Base-by-base conservation (phyloP, 2,888 invertebrate genomes). In the Eupithecia tripunctaria region DNA sequence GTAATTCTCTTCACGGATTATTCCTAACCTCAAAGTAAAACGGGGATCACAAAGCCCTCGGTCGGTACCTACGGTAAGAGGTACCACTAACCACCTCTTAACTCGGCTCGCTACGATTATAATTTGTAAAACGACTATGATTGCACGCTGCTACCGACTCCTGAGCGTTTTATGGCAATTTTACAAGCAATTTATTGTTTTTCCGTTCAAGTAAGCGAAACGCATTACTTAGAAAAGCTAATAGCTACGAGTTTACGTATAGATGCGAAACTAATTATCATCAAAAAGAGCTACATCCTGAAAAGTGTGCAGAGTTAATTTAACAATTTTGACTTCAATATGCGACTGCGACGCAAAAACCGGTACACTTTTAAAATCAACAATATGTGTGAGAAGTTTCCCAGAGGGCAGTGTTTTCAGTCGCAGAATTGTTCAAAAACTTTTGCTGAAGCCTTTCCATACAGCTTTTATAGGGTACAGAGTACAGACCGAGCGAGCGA, bases 141-240 rank as follows among this genome's bases (percentile, higher is more conserved):
- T 82, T 80, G 79, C 76, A 65, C 68, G 60, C 68, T 80, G 79
- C 80, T 81, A 81, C 82, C 60, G 74, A 73, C 70, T 71, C 47
- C 71, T 78, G 80, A 81, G 77, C 77, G 82, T 84, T 86, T 85
- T 81, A 81, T 75, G 80, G 80, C 80, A 82, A 85, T 86, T 86
- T 85, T 77, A 79, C 80, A 80, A 68, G 79, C 82, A 85, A 82
- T 87, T 85, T 86, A 80, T 81, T 82, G 81, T 83, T 78, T 76
- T 79, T 78, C 77, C 74, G 74, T 63, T 76, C 74, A 78, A 78
- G 74, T 79, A 81, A 76, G 70, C 71, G 75, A 69, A 56, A 70
- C 73, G 72, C 74, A 74, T 79, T 76, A 72, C 73, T 65, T 65
- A 56, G 51, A 67, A 32, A 36, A 32, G n/a, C 25, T 25, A 51